Percentiles rank a stretch among this genome's conserved stretches.
phyloP scores from a whole-genome alignment of 2,888 invertebrate species.

The Pseudolycoriella hygida region DNA sequence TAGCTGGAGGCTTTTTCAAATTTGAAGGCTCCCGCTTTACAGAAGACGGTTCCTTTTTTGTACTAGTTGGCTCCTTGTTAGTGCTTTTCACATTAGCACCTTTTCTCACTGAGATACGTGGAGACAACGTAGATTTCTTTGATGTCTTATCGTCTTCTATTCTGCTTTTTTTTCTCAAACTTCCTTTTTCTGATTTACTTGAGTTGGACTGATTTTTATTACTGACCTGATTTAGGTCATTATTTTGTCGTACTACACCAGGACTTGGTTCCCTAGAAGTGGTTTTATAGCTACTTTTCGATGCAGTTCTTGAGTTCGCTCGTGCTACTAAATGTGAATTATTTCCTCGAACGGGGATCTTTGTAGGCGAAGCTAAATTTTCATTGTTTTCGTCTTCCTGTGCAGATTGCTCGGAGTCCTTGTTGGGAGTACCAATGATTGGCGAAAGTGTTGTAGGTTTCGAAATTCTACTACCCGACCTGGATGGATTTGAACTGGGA shows the following conservation, averaged over 20 bases:
- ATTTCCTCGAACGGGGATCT: conserved; percentile 20
- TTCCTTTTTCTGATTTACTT: not conserved
- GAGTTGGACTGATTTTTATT: not conserved
- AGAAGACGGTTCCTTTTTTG: conserved; percentile 4
- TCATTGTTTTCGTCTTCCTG: not conserved
- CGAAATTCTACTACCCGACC: conserved; percentile 19
- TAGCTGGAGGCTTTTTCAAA: conserved; percentile 7
- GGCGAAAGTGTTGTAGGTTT: conserved; percentile 27
- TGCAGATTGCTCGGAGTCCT: conserved; percentile 15
- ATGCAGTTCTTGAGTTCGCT: conserved; percentile 11
- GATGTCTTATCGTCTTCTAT: not conserved
- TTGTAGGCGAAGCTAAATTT: conserved; percentile 19
- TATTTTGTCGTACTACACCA: conserved; percentile 1
- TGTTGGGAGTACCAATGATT: conserved; percentile 28
- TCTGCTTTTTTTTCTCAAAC: not conserved
- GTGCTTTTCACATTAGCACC: not conserved
- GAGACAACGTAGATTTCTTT: not conserved
- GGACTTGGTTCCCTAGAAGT: conserved; percentile 13
- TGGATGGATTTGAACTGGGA: conserved; percentile 1
- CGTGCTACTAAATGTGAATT: not conserved
- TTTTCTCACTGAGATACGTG: not conserved
- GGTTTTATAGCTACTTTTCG: conserved; percentile 11
- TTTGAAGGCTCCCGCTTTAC: conserved; percentile 3
- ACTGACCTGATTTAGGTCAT: conserved; percentile 8
- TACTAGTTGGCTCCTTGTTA: not conserved